Evolutionary conservation across 2,113 vertebrate genomes (phyloP), one percentile per base, ranked within the genome.

Genomic region (Antechinus stuartii): DNA sequence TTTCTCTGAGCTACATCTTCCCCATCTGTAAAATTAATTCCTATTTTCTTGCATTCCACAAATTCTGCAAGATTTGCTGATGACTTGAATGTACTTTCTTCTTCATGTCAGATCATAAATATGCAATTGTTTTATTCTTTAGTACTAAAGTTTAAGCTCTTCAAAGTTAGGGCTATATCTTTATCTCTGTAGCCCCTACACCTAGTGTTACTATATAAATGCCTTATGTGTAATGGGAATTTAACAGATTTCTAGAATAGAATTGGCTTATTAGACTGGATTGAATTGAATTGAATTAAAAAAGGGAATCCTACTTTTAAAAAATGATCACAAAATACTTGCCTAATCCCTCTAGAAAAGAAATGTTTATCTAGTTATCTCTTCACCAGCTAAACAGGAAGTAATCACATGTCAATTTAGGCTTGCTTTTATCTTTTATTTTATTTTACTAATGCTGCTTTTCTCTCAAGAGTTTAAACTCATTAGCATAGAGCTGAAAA

Each of bases 311-410:
- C 3, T 95, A 26, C 27, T 89, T 93, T 91, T 90, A 91, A 52
- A 96, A 46, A 91, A 90, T 96, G 19, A 84, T 92, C 91, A 96
- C 68, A 92, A 61, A 95, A 93, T 68, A 19, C 35, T 52, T 91
- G 27, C 23, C 42, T 89, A 47, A 91, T 2, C 2, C 26, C 50
- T 95, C 50, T 57, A 89, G 27, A 95, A 96, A 92, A 8, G 1
- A 93, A 96, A 95, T 0, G 53, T 89, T 3, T 49, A 8, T 94
- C 42, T 46, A 6, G 89, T 91, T 46, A 90, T 27, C 95, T 57
- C 35, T 96, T 49, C 92, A 11, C 27, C 76, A 97, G 76, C 5
- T 95, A 49, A 94, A 91, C 91, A 26, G 49, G 22, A 92, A 94
- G 94, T 90, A 93, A 35, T 91, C 9, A 93, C 26, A 68, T 91